Percentiles rank a stretch among this genome's conserved stretches.
Conservation (phyloP, 2,797 vertebrate genomes). For the Nannoperca obscura region DNA sequence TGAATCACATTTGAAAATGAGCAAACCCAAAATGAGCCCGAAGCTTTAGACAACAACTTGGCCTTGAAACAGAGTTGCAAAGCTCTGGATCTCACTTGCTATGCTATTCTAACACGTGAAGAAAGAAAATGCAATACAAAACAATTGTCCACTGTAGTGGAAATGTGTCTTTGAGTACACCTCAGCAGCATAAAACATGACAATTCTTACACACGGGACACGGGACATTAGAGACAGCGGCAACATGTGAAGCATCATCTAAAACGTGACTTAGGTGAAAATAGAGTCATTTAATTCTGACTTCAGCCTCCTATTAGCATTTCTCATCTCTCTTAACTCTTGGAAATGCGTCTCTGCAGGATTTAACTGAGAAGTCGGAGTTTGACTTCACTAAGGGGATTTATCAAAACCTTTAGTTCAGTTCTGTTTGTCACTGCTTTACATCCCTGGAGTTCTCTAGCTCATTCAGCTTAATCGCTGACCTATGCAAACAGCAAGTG, state of each 20-base stretch:
- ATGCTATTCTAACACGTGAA: background rate
- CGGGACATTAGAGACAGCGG: slow-evolving; percentile 6
- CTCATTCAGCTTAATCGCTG: slow-evolving; percentile 71
- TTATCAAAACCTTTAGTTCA: slow-evolving; percentile 65
- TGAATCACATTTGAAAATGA: slow-evolving; percentile 2
- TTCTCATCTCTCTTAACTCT: slow-evolving; percentile 51
- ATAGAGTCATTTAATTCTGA: slow-evolving; percentile 49
- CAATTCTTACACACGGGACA: background rate
- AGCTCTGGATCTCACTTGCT: background rate
- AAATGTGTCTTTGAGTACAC: slow-evolving; percentile 7
- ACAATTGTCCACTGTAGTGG: background rate
- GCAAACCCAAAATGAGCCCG: background rate
- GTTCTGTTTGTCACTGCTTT: slow-evolving; percentile 62
- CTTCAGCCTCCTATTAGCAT: slow-evolving; percentile 57
- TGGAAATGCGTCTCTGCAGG: slow-evolving; percentile 46
- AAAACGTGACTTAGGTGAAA: slow-evolving; percentile 26
- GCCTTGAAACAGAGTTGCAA: background rate
- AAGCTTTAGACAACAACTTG: background rate
- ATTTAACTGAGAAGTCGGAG: slow-evolving; percentile 57
- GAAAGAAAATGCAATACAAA: slow-evolving; percentile 1
- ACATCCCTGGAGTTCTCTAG: slow-evolving; percentile 55
- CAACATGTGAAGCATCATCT: slow-evolving; percentile 17
- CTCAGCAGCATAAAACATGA: background rate
- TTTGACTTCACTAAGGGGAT: slow-evolving; percentile 58
- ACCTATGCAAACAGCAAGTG: slow-evolving; percentile 55